Conservation (phyloP, 1,140 invertebrate species). For the Lepidurus apus region DNA sequence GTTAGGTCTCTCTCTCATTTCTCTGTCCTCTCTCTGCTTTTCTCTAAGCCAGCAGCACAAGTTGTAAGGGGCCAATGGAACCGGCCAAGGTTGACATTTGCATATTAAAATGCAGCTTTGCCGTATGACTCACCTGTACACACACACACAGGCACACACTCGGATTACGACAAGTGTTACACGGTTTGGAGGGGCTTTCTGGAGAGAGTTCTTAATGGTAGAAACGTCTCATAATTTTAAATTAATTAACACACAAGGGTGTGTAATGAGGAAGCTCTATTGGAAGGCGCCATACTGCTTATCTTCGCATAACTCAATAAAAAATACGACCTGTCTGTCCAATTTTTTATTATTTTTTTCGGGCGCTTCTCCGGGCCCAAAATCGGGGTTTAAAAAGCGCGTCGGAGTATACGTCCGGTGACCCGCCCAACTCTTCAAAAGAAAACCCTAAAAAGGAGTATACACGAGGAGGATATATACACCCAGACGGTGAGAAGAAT, state of each 20-base stretch:
- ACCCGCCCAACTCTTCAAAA: too few species aligned
- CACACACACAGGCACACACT: too few species aligned
- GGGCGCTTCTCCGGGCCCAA: background rate
- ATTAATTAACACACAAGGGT: conserved; percentile 22
- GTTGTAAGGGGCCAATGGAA: conserved; percentile 10
- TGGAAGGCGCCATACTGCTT: conserved; percentile 17
- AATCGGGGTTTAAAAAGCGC: background rate
- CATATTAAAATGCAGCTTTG: background rate
- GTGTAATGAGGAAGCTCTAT: conserved; percentile 21
- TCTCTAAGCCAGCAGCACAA: background rate
- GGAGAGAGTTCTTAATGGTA: background rate
- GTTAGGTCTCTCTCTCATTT: background rate
- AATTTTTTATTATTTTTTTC: background rate
- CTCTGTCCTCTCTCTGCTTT: background rate
- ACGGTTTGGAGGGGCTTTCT: background rate
- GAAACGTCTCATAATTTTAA: conserved; percentile 22
- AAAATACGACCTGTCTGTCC: conserved; percentile 14
- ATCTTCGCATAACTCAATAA: background rate
- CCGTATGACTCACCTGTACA: background rate
- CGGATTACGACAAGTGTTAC: background rate
- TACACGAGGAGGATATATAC: too few species aligned
- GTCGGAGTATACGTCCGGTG: too few species aligned
- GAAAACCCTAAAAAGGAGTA: too few species aligned
- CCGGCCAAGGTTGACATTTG: conserved; percentile 21
- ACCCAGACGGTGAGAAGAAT: too few species aligned